Conservation (phyloP, 1,140 invertebrate species). For the Chrysopa pallens region DNA sequence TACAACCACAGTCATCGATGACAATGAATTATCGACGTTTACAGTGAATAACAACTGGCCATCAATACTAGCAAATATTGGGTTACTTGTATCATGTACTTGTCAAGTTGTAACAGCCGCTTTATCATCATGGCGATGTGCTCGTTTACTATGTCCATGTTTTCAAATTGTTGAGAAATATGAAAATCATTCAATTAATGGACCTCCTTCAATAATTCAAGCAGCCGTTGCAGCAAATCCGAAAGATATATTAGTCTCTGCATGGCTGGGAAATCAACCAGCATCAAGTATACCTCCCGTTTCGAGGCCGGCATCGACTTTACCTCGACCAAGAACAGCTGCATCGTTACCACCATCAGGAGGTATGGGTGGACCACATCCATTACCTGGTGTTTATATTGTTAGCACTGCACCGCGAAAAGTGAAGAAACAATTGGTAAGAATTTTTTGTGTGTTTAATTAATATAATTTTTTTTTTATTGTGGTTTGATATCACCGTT, state of each 20-base stretch:
- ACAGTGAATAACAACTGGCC: slow-evolving; percentile 20
- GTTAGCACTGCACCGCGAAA: too few species aligned
- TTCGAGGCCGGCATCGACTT: slow-evolving; percentile 8
- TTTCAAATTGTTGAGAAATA: slow-evolving; percentile 23
- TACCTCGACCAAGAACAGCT: not conserved
- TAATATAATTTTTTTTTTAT: too few species aligned
- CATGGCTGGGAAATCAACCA: slow-evolving; percentile 31
- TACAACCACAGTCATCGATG: too few species aligned
- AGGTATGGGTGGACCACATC: too few species aligned
- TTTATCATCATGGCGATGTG: slow-evolving; percentile 30
- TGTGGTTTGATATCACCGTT: too few species aligned
- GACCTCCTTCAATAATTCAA: slow-evolving; percentile 23
- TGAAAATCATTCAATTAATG: slow-evolving; percentile 3
- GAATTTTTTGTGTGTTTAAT: too few species aligned
- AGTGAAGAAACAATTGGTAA: too few species aligned
- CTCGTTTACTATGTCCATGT: slow-evolving; percentile 32
- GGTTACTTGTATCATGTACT: slow-evolving; percentile 29
- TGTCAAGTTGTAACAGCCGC: slow-evolving; percentile 31
- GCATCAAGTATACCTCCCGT: slow-evolving; percentile 6
- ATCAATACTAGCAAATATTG: slow-evolving; percentile 31
- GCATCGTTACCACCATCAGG: not conserved
- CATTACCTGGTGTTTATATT: too few species aligned
- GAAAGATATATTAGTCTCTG: slow-evolving; percentile 31
- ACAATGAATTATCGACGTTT: too few species aligned
- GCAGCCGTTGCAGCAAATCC: slow-evolving; percentile 9